Base-by-base conservation (phyloP, 1,140 invertebrate genomes). In the Saxidomus purpurata region DNA sequence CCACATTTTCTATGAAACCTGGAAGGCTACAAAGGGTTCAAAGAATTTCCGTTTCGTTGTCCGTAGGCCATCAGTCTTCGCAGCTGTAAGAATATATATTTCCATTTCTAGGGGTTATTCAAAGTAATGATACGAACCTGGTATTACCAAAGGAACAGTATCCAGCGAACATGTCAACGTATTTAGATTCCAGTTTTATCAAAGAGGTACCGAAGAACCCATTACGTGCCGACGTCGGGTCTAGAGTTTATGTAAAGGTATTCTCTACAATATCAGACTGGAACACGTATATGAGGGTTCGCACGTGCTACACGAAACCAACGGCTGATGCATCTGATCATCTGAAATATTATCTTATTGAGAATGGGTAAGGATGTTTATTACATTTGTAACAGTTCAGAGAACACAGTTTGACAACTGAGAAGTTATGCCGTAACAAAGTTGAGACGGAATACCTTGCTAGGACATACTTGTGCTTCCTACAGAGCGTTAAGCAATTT, bases 391-490 rank as follows among this genome's bases (percentile, higher is more conserved):
- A 96, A 25, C 97, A 98, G 91, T 97, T 97, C 88, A 96, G 97
- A 43, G 97, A 97, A 91, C 97, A 98, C 71, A 96, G 97, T 92
- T 97, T 97, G 31, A 98, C 98, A 0, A 97, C 98, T 47, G 96
- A 98, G 93, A 97, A 98, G 90, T 94, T 97, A 0, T 98, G 98
- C 92, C 98, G 98, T 94, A 97, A 97, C 0, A 97, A 97, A 89
- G 97, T 98, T 94, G 98, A 98, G 94, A 97, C 98, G 93, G 96
- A 97, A 82, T 97, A 96, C 79, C 95, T 97, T 83, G 98, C 97
- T 0, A 96, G 97, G 67, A 97, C 97, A 0, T 98, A 98, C 94
- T 95, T 97, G 9, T 97, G 97, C 91, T 98, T 98, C 93, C 94
- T 98, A 63, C 94, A 96, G 67, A 97, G 97, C 90, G 95, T 96